Percentiles rank a stretch among this genome's conserved stretches.
phyloP scores from a whole-genome alignment of 2,113 vertebrate genomes.

The Tiliqua scincoides region DNA sequence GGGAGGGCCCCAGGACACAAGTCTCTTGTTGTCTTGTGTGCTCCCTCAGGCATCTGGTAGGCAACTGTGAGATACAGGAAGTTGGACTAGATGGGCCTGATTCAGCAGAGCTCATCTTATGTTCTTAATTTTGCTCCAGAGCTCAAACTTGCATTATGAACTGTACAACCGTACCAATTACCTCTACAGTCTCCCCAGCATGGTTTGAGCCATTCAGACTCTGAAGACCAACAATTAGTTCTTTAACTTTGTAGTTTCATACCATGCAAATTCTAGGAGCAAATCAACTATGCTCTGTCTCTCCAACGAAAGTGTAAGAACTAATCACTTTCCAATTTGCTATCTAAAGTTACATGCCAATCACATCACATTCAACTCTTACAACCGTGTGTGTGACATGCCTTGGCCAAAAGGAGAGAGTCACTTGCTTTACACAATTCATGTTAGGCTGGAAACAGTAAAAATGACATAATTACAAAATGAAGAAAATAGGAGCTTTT shows the following conservation, averaged over 20 bases:
- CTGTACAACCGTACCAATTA: background rate
- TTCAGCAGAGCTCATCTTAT: too few relatives aligned
- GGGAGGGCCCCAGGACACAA: too few relatives aligned
- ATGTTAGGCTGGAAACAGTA: accelerated
- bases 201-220: background rate
- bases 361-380: background rate
- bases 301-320: background rate
- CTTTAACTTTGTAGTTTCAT: background rate
- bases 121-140: accelerated
- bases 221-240: background rate
- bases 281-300: too few relatives aligned
- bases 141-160: too few relatives aligned
- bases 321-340: background rate
- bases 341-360: background rate
- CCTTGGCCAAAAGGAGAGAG: background rate
- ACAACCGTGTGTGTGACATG: background rate
- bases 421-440: background rate
- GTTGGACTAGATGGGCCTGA: too few relatives aligned
- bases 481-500: background rate
- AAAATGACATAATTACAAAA: background rate
- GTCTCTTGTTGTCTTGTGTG: too few relatives aligned
- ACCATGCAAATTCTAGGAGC: too few relatives aligned
- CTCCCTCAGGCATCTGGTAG: too few relatives aligned
- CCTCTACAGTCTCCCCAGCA: background rate
- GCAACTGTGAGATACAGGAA: too few relatives aligned